phyloP scores from a whole-genome alignment of 2,797 vertebrate genomes.

The Syndactyla subalaris region DNA sequence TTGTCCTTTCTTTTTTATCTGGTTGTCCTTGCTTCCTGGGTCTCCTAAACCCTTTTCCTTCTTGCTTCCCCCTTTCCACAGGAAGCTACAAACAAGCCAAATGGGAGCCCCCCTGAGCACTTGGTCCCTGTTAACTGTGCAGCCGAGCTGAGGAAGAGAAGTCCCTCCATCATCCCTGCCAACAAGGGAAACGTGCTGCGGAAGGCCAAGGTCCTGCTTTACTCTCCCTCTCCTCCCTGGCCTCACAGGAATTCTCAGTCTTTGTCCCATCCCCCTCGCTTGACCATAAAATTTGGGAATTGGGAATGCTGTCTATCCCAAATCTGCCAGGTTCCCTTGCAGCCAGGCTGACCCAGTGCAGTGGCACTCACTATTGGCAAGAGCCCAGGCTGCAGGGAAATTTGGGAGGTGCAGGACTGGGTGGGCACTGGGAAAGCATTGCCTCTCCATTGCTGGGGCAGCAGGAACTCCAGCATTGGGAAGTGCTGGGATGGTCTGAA shows the following conservation, averaged over 20 bases:
- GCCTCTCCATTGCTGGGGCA: not conserved
- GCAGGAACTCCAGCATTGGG: not conserved
- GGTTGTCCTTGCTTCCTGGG: not conserved
- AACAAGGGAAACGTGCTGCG: constrained; percentile 89
- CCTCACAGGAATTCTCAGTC: rapidly evolving
- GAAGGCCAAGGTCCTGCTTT: constrained; percentile 88
- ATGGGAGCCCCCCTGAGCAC: constrained; percentile 77
- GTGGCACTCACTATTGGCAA: not conserved
- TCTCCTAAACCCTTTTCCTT: not conserved
- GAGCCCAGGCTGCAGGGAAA: not conserved
- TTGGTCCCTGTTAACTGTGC: constrained; percentile 88
- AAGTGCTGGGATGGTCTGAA: not conserved
- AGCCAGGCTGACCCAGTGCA: not conserved
- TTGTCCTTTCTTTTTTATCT: not conserved
- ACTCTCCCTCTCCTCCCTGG: not conserved
- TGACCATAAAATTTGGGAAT: not conserved
- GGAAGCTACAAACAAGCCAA: constrained; percentile 70
- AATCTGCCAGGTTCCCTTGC: not conserved
- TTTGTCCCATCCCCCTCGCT: not conserved
- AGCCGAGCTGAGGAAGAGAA: constrained; percentile 85
- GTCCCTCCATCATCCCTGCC: constrained; percentile 85
- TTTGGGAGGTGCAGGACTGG: not conserved
- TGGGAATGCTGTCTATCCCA: not conserved
- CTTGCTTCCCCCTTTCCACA: not conserved
- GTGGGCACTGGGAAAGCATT: not conserved